Evolutionary conservation across 2,888 invertebrate species (phyloP).

Genomic region (Sialis lutaria): DNA sequence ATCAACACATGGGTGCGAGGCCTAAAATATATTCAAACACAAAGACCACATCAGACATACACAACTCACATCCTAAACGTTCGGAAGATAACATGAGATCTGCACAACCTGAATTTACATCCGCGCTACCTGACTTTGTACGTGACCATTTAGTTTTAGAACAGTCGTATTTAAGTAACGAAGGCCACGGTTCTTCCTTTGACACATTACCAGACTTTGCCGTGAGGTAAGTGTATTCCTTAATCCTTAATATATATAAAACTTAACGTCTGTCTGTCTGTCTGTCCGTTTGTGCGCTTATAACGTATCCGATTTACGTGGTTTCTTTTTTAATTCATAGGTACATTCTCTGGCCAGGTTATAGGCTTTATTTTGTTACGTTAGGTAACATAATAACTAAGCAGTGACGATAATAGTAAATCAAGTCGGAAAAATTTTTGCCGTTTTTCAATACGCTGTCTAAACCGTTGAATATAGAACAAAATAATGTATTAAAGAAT

Average conservation of each 20-base stretch:
- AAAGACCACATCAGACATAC: slow-evolving; percentile 19
- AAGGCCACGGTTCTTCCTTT: slow-evolving; percentile 35
- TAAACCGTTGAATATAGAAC: too few species aligned
- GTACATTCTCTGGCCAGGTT: not conserved
- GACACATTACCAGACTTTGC: slow-evolving; percentile 54
- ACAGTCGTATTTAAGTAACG: slow-evolving; percentile 45
- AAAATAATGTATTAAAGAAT: too few species aligned
- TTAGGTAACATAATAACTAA: too few species aligned
- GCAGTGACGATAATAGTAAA: too few species aligned
- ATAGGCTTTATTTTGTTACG: not conserved
- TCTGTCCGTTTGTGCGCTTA: too few species aligned
- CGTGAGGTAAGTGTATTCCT: slow-evolving; percentile 16
- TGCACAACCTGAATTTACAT: slow-evolving; percentile 30
- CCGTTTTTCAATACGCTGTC: too few species aligned
- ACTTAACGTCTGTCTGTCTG: too few species aligned
- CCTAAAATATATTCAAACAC: slow-evolving; percentile 47
- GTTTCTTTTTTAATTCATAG: too few species aligned
- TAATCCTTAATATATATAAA: too few species aligned
- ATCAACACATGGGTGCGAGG: slow-evolving; percentile 55
- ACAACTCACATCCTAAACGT: slow-evolving; percentile 15
- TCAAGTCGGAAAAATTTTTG: too few species aligned
- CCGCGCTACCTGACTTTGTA: slow-evolving; percentile 70
- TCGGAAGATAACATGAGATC: not conserved
- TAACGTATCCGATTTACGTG: too few species aligned
- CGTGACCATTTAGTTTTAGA: slow-evolving; percentile 76